Base-by-base conservation (phyloP, 2,888 invertebrate species). In the Oligia strigilis region DNA sequence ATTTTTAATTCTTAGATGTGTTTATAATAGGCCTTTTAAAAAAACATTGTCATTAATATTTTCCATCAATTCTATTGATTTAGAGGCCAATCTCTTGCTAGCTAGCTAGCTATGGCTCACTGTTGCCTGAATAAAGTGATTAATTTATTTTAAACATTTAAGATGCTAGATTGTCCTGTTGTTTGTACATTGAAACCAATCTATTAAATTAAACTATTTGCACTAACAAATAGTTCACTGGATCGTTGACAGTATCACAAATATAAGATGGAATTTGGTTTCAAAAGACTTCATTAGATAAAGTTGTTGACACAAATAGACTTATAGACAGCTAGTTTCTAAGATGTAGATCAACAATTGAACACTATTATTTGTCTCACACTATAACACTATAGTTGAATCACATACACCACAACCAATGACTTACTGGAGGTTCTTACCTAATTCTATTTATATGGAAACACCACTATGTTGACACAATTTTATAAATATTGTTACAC, bases 401-500 rank as follows among this genome's bases (percentile, higher is more conserved):
- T 64, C 71, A 80, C 69, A 75, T 72, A 46, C 66, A 76, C 64
- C 46, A 58, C 55, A 66, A 65, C 52, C 43, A 73, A 29, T 82
- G 80, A 87, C 80, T 76, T 71, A 79, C 66, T 86, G 75, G 19
- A 72, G 58, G 62, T 46, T 75, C 65, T 29, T 55, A 81, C 71
- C 69, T 77, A 67, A 75, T 78, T 72, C 81, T 85, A 78, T 87
- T 72, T 72, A 82, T 73, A 85, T 13, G 66, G 75, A 81, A 78
- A 77, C 74, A 78, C 71, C 64, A 77, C 75, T 52, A n/a, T 87
- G 78, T 87, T 87, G 86, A 83, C 74, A 85, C 76, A 77, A 76
- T 81, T 77, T 88, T 87, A 83, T 83, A 80, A 87, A 77, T 85
- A 83, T 80, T 84, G 82, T 80, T 72, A 78, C 82, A 82, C 72